Conservation (phyloP, 2,888 invertebrate genomes). For the Xylota sylvarum region DNA sequence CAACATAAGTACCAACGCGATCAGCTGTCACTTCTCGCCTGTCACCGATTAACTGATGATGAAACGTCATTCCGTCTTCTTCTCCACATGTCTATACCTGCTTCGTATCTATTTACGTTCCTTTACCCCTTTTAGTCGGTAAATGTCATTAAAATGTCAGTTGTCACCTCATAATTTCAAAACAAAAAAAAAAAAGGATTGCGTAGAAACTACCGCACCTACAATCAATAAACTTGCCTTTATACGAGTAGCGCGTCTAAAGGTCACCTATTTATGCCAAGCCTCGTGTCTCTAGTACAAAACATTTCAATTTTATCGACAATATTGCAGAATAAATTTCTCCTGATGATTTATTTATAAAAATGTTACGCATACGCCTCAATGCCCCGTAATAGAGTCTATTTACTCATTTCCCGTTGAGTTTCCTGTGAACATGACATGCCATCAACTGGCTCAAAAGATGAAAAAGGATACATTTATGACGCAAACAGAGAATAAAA, state of each 20-base stretch:
- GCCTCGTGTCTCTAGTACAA: neutral
- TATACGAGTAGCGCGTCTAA: neutral
- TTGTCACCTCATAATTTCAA: too few relatives aligned
- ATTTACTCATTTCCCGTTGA: slow-evolving; percentile 3
- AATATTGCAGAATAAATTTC: neutral
- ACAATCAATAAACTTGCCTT: neutral
- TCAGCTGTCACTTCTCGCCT: too few relatives aligned
- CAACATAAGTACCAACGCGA: too few relatives aligned
- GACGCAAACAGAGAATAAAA: neutral
- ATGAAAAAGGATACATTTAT: neutral
- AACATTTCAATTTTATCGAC: neutral
- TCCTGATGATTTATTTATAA: slow-evolving; percentile 28
- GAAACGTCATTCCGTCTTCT: too few relatives aligned
- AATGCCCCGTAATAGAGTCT: neutral
- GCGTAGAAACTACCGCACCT: neutral
- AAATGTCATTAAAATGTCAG: too few relatives aligned
- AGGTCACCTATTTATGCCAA: slow-evolving; percentile 4
- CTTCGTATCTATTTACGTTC: too few relatives aligned
- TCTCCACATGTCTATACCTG: too few relatives aligned
- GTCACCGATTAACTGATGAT: too few relatives aligned
- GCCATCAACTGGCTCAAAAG: neutral
- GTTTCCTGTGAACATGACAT: slow-evolving; percentile 1
- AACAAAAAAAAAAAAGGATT: too few relatives aligned
- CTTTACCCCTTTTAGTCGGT: too few relatives aligned
- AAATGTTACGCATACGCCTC: slow-evolving; percentile 13